These are phyloP conservation scores for Nestor notabilis DNA, from an alignment of 2,113 vertebrate genomes.

Conservation along the genomic window DNA sequence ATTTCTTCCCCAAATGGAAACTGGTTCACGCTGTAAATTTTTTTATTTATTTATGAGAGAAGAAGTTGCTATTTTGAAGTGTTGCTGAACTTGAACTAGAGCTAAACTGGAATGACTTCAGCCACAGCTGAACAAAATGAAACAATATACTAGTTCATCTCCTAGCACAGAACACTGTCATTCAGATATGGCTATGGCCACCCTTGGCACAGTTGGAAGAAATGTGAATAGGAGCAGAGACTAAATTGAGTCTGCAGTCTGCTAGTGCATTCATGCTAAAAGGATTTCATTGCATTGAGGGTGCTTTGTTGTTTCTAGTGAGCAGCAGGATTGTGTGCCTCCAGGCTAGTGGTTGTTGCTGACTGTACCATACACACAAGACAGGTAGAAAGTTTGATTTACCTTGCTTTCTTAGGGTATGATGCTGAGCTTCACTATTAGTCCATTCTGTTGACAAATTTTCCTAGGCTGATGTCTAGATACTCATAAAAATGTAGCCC, in stretches of 20 bases:
- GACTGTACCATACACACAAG: not conserved
- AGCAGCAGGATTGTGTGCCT: not conserved
- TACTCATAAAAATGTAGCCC: not conserved
- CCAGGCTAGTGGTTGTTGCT: not conserved
- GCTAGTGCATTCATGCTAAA: not conserved
- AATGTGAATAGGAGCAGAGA: not conserved
- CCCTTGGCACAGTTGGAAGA: constrained; percentile 45
- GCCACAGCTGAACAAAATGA: constrained; percentile 50
- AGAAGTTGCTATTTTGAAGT: constrained; percentile 24
- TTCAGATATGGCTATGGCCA: constrained; percentile 26
- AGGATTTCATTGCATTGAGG: not conserved
- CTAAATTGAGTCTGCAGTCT: not conserved
- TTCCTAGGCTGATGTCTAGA: not conserved
- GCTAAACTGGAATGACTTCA: constrained; percentile 39
- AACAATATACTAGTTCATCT: constrained; percentile 48
- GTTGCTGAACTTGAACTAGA: constrained; percentile 16
- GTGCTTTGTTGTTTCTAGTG: not conserved
- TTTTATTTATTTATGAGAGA: constrained; percentile 10
- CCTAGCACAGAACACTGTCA: constrained; percentile 10
- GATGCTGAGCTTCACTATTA: not conserved
- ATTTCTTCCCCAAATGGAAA: not conserved
- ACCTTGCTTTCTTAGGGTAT: not conserved
- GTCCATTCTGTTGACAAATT: not conserved
- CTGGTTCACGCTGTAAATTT: not conserved
- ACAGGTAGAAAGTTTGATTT: not conserved